Percentiles rank a stretch among this genome's conserved stretches.
Conservation (phyloP, 2,888 invertebrate genomes). For the Tupiocoris notatus region DNA sequence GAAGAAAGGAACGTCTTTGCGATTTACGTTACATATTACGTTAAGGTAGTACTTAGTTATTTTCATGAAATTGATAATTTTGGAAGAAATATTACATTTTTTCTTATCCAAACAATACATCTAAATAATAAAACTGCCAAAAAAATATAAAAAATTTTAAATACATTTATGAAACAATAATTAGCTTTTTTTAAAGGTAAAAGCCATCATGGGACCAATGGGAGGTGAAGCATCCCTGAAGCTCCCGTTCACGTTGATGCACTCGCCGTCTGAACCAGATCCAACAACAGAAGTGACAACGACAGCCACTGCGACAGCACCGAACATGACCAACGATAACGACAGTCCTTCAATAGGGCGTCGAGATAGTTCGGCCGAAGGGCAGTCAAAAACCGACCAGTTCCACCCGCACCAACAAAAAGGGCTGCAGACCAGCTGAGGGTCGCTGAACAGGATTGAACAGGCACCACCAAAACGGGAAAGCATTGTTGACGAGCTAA, state of each 20-base stretch:
- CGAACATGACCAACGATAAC: constrained; percentile 18
- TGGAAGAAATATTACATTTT: too few species aligned
- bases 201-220: constrained; percentile 75
- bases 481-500: constrained; percentile 46
- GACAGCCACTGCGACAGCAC: constrained; percentile 39
- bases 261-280: constrained; percentile 67
- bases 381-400: not conserved
- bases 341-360: constrained; percentile 18
- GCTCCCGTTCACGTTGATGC: constrained; percentile 76
- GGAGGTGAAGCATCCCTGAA: constrained; percentile 77
- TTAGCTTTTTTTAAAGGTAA: constrained; percentile 56
- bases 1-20: constrained; percentile 84
- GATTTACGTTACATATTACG: constrained; percentile 87
- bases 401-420: constrained; percentile 35
- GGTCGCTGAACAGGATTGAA: constrained; percentile 39
- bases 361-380: constrained; percentile 15
- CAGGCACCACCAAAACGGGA: constrained; percentile 43
- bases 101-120: not conserved
- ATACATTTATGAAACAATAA: too few species aligned
- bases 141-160: too few species aligned
- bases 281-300: constrained; percentile 41
- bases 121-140: not conserved
- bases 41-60: too few species aligned
- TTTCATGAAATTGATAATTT: too few species aligned
- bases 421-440: constrained; percentile 42